Evolutionary conservation across 2,113 vertebrate genomes (phyloP).

Genomic region (Toxostoma redivivum): DNA sequence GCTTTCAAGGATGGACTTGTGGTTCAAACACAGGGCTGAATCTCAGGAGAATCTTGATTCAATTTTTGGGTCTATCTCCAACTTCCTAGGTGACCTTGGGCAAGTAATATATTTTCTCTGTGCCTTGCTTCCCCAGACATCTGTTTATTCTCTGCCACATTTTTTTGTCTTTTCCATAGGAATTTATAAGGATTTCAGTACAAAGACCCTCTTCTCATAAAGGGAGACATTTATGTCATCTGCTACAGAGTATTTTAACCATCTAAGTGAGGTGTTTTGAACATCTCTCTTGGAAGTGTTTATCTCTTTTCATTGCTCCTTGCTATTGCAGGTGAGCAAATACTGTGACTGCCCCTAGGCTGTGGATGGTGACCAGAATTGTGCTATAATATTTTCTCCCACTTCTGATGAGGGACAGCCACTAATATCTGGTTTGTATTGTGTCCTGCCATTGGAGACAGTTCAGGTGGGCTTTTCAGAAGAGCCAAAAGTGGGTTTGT

Average conservation of each 20-base stretch:
- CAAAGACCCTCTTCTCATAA: not conserved
- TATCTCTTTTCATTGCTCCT: not conserved
- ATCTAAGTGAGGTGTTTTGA: not conserved
- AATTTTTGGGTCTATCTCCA: not conserved
- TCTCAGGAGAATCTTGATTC: not conserved
- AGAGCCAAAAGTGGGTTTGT: not conserved
- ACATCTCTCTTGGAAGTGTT: not conserved
- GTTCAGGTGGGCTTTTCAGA: not conserved
- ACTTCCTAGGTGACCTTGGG: not conserved
- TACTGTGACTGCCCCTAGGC: not conserved
- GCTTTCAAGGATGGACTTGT: not conserved
- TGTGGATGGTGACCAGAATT: not conserved
- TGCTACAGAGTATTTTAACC: not conserved
- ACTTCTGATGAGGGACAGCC: not conserved
- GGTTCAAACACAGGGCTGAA: not conserved
- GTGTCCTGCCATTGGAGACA: not conserved
- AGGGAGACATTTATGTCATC: not conserved
- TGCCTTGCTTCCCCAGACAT: not conserved
- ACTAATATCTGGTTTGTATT: not conserved
- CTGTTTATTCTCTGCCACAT: not conserved
- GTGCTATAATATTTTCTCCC: not conserved
- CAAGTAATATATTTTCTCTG: not conserved
- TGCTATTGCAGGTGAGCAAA: not conserved
- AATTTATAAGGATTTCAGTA: not conserved
- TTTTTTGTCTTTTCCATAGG: not conserved